Base-by-base conservation (phyloP, 2,113 vertebrate genomes). In the Parotia lawesii region DNA sequence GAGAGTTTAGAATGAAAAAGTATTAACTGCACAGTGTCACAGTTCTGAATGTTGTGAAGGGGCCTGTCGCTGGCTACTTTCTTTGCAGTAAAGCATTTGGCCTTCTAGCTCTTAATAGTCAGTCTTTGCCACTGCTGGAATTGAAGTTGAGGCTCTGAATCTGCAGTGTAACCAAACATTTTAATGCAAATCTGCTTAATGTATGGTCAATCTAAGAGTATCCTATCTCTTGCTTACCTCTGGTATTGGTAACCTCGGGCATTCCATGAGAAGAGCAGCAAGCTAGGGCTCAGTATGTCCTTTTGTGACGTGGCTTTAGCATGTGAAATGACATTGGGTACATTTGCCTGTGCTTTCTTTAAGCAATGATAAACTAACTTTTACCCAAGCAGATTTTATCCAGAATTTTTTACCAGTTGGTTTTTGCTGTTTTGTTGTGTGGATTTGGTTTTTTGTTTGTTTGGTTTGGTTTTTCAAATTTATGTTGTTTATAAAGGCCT, bases 361-460 rank as follows among this genome's bases (percentile, higher is more conserved):
- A 51, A 78, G 71, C 5, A 12, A 6, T 56, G 33, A 40, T 37
- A 90, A 69, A 67, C 14, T 16, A 47, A 19, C 16, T 86, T 85
- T 89, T 74, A 79, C 29, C 2, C 11, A 44, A 31, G 18, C 15
- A 61, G 38, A 44, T 73, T 62, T 48, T 65, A 56, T 12, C 27
- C 15, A 66, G 22, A 64, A 2, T 40, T 47, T 80, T 60, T 53
- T 61, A 7, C 21, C 37, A 33, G 22, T 53, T 81, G 60, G 2
- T 20, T 89, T 85, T 87, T 50, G 12, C 15, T 35, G 5, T 19
- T 61, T 65, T 51, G 2, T 51, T 90, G n/a, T 37, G 20, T 31
- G 11, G 0, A 3, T 28, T 74, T 66, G 2, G 1, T 8, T 76
- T 25, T 24, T 58, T 54, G 25, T 31, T 73, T 38, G 4, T 7